These are phyloP conservation scores for Imbricaverruca yamaguchii DNA, from an alignment of 2,888 invertebrate genomes.

Conservation along the genomic window DNA sequence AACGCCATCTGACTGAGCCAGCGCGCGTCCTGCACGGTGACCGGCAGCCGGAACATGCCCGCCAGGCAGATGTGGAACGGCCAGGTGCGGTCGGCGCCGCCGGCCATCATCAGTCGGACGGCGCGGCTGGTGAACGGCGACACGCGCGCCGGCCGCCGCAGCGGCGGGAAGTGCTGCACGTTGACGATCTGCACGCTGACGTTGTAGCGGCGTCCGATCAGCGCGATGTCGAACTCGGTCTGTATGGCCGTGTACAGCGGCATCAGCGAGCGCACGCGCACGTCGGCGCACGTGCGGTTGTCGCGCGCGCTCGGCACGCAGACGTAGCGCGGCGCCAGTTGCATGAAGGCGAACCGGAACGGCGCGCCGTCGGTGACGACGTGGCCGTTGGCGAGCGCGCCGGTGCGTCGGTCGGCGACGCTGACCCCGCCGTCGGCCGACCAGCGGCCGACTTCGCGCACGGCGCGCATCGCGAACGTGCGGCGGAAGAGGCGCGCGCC, in stretches of 20 bases:
- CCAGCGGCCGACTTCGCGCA: neutral
- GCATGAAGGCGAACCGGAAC: neutral
- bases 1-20: neutral
- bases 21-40: neutral
- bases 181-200: neutral
- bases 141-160: neutral
- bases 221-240: neutral
- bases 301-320: neutral
- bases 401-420: neutral
- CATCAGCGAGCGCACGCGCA: neutral
- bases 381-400: neutral
- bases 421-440: neutral
- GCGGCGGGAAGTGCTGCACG: neutral
- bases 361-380: neutral
- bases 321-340: neutral
- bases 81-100: constrained; percentile 9
- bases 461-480: constrained; percentile 1
- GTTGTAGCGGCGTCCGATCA: neutral
- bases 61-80: neutral
- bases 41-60: neutral
- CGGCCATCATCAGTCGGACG: neutral
- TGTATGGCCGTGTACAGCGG: neutral
- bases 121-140: neutral
- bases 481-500: neutral
- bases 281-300: neutral